Evolutionary conservation across 2,888 invertebrate genomes (phyloP), one percentile per base, ranked within the genome.

Genomic region (Heliothis peltigera): DNA sequence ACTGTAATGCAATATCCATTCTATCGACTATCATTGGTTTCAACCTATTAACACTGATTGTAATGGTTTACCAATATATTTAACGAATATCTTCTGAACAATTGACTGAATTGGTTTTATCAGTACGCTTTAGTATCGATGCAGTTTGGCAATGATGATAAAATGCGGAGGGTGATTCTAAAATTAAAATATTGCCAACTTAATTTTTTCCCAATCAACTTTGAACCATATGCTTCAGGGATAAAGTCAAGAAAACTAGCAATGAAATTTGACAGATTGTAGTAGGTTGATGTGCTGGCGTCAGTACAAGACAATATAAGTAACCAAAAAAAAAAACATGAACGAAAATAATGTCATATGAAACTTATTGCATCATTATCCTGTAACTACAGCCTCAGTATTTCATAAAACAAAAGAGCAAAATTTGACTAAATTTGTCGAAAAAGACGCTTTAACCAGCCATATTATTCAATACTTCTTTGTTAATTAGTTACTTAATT

Each of bases 31-130:
- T 68, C 22, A 68, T 46, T 67, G 12, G n/a, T 47, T 62, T 39
- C n/a, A 51, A 58, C 39, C 18, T 39, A 54, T 68, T 57, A 46
- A 43, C 42, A 51, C 49, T 71, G 73, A 71, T 72, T 73, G 53
- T 58, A 43, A 73, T 28, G 22, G 49, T 57, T 67, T 55, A 15
- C 49, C 54, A 46, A 73, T 73, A 68, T 49, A 6, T 68, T 58
- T 51, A 62, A 57, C 44, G 70, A 61, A 32, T 67, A 48, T 43
- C 56, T 44, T 67, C 61, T 42, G 10, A 1, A 25, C 25, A 25
- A 25, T 25, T 5, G 25, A 10, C 49, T 58, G n/a, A n/a, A n/a
- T n/a, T n/a, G n/a, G n/a, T n/a, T n/a, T n/a, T n/a, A n/a, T n/a
- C n/a, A n/a, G n/a, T n/a, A n/a, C n/a, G n/a, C n/a, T n/a, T n/a